A percentile compares a stretch with the other conserved stretches of the same genome.
Evolutionary conservation across 2,888 invertebrate genomes (phyloP).

Genomic region (Crematogaster levior): DNA sequence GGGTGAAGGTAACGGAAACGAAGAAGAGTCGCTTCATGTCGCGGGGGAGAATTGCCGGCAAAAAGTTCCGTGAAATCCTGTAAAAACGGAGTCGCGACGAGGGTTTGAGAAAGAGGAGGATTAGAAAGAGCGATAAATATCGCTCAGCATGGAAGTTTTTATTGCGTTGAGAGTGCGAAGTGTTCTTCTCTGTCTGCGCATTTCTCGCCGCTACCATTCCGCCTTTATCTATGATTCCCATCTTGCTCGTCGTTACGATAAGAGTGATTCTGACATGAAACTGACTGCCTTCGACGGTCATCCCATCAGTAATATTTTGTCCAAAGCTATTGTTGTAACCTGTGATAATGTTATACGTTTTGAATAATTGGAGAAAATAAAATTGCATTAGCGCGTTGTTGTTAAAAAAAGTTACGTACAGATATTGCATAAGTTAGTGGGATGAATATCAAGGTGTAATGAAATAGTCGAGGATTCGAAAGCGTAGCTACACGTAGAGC

Average conservation of each 20-base stretch:
- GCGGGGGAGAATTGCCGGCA: slow-evolving; percentile 45
- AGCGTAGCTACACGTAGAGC: slow-evolving; percentile 15
- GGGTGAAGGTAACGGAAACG: not conserved
- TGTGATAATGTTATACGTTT: not conserved
- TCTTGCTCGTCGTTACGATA: slow-evolving; percentile 37
- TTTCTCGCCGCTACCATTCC: slow-evolving; percentile 55
- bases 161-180: slow-evolving; percentile 72
- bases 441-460: slow-evolving; percentile 20
- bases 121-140: slow-evolving; percentile 76
- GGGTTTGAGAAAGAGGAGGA: slow-evolving; percentile 1
- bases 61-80: slow-evolving; percentile 73
- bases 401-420: not conserved
- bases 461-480: slow-evolving; percentile 43
- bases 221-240: slow-evolving; percentile 39
- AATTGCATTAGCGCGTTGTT: not conserved
- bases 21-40: slow-evolving; percentile 1
- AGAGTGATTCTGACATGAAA: slow-evolving; percentile 16
- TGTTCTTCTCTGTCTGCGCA: slow-evolving; percentile 56
- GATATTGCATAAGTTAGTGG: not conserved
- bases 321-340: not conserved
- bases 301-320: not conserved
- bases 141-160: slow-evolving; percentile 72
- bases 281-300: not conserved
- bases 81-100: slow-evolving; percentile 50
- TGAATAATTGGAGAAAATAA: not conserved